A percentile compares a stretch with the other conserved stretches of the same genome.
Evolutionary conservation across 2,888 invertebrate genomes (phyloP).

Genomic region (Thysanoteuthis rhombus): DNA sequence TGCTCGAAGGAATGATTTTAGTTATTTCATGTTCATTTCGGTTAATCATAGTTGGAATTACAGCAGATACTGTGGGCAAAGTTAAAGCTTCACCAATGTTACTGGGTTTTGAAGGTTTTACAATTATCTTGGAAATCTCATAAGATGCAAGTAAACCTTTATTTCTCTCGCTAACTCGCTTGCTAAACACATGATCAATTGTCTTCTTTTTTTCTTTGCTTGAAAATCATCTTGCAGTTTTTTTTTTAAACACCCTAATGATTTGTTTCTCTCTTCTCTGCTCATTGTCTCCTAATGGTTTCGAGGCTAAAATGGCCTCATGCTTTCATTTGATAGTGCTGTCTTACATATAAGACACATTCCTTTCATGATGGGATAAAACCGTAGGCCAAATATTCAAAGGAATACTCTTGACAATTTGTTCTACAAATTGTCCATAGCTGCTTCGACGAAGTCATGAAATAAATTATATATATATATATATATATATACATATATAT

Average conservation of each 20-base stretch:
- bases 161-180: too few relatives aligned
- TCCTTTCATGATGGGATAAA: too few relatives aligned
- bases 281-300: too few relatives aligned
- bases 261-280: not conserved
- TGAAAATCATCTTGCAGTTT: not conserved
- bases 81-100: constrained; percentile 17
- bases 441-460: too few relatives aligned
- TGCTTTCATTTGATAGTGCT: not conserved
- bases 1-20: not conserved
- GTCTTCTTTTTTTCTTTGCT: not conserved
- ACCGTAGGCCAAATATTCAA: too few relatives aligned
- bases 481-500: too few relatives aligned
- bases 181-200: too few relatives aligned
- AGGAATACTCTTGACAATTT: too few relatives aligned
- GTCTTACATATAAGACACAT: not conserved
- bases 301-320: not conserved
- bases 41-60: not conserved
- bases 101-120: not conserved
- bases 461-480: too few relatives aligned
- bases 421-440: too few relatives aligned
- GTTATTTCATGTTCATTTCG: not conserved
- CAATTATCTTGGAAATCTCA: constrained; percentile 19
- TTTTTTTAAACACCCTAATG: too few relatives aligned
- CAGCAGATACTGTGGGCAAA: not conserved
- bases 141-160: constrained; percentile 16